A percentile compares a stretch with the other conserved stretches of the same genome.
Evolutionary conservation across 2,888 invertebrate species (phyloP).

Genomic region (Epicampocera succincta): DNA sequence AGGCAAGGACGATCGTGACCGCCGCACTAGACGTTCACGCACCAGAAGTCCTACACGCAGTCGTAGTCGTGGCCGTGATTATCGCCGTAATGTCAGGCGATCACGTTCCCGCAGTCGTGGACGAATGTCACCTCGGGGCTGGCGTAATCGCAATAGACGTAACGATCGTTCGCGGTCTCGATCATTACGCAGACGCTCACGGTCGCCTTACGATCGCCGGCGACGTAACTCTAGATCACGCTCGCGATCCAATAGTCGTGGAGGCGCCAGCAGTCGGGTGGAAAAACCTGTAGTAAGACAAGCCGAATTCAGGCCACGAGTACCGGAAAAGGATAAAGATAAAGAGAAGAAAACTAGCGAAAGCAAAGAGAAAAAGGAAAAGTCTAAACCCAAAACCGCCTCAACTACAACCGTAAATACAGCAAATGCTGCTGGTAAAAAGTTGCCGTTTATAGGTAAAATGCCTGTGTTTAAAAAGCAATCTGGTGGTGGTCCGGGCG

Average conservation of each 20-base stretch:
- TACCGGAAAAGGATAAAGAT: conserved; percentile 77
- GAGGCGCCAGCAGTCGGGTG: conserved; percentile 71
- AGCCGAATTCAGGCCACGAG: conserved; percentile 80
- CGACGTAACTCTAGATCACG: conserved; percentile 73
- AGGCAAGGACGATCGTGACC: conserved; percentile 66
- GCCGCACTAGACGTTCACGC: conserved; percentile 73
- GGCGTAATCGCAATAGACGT: conserved; percentile 71
- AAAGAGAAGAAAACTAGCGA: conserved; percentile 73
- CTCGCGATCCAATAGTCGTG: conserved; percentile 73
- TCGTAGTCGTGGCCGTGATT: conserved; percentile 72
- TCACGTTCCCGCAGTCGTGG: conserved; percentile 53
- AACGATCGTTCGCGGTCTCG: conserved; percentile 67
- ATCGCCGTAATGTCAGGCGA: conserved; percentile 65
- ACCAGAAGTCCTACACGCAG: conserved; percentile 75
- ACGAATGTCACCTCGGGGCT: conserved; percentile 71
- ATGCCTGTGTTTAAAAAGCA: conserved; percentile 88
- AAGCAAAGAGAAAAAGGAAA: conserved; percentile 72
- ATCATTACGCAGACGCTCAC: conserved; percentile 73
- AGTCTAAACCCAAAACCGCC: conserved; percentile 71
- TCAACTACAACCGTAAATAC: conserved; percentile 64
- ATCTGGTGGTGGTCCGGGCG: conserved; percentile 70
- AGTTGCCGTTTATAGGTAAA: conserved; percentile 92
- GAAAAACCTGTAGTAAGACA: conserved; percentile 80
- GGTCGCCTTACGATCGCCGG: conserved; percentile 72
- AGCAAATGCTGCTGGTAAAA: conserved; percentile 83